Conservation (phyloP, 2,888 invertebrate species). For the Plagodis pulveraria region DNA sequence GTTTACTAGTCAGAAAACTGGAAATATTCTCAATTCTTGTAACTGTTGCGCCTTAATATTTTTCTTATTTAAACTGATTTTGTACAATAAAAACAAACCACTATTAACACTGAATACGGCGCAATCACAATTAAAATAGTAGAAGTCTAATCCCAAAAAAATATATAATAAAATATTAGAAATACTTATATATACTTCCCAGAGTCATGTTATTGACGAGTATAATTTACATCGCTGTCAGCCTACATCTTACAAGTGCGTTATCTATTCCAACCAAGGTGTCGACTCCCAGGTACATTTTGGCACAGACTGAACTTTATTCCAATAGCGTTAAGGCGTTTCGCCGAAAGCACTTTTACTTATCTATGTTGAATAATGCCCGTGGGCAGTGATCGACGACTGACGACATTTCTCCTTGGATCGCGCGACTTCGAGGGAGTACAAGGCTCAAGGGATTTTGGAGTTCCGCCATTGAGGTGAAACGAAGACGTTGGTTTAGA, state of each 20-base stretch:
- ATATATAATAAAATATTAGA: no score
- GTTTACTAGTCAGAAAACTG: no score
- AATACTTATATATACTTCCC: no score
- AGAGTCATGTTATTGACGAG: no score
- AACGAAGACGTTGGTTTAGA: constrained; percentile 10
- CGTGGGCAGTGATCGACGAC: constrained; percentile 66
- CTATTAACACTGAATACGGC: no score
- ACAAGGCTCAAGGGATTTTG: constrained; percentile 23
- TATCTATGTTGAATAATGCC: constrained; percentile 71
- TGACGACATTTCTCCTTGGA: constrained; percentile 62
- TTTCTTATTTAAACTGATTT: no score
- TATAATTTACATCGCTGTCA: constrained; percentile 16
- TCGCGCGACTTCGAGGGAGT: constrained; percentile 39
- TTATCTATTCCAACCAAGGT: constrained; percentile 57
- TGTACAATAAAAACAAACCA: no score
- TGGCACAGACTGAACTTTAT: constrained; percentile 34
- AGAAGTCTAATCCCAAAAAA: no score
- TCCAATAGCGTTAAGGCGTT: constrained; percentile 36
- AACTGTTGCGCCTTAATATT: no score
- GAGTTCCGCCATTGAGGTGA: constrained; percentile 19
- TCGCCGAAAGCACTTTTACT: constrained; percentile 44
- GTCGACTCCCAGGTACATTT: constrained; percentile 53
- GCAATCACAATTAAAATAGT: no score
- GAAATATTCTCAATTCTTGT: no score
- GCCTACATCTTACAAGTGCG: constrained; percentile 14